Percentiles rank a stretch among this genome's conserved stretches.
phyloP scores from a whole-genome alignment of 2,113 vertebrate genomes.

The Sitta europaea region DNA sequence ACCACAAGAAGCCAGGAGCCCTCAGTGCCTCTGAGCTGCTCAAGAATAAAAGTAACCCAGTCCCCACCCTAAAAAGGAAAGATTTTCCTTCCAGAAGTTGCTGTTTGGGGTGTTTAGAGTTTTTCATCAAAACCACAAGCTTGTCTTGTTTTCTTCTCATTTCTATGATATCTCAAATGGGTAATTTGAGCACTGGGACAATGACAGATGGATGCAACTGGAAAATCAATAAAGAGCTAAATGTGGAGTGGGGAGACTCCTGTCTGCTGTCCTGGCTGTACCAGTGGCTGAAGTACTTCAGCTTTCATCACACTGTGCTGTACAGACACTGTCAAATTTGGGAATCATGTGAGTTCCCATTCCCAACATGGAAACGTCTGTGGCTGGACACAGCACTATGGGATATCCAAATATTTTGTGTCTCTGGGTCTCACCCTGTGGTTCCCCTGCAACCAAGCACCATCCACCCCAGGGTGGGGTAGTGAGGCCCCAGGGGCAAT shows the following conservation, averaged over 20 bases:
- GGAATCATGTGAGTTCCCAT: fast-evolving
- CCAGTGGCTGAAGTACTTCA: neutral
- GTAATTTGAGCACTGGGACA: neutral
- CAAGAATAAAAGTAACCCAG: neutral
- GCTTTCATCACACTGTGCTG: neutral
- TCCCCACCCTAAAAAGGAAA: neutral
- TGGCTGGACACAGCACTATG: fast-evolving
- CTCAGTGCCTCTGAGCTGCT: neutral
- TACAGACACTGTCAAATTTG: neutral
- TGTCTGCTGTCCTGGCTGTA: neutral
- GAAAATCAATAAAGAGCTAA: slow-evolving; percentile 33
- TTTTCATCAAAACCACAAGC: neutral
- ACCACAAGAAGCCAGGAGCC: neutral
- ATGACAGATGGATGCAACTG: neutral
- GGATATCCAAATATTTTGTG: neutral
- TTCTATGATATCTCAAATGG: neutral
- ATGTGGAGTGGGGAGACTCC: neutral
- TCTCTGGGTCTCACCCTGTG: neutral
- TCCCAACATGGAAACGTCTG: neutral
- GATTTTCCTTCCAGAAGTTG: neutral
- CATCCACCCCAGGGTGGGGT: neutral
- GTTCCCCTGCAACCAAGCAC: neutral
- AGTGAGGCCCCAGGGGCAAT: neutral
- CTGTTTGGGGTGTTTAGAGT: neutral
- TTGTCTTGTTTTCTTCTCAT: neutral